These are phyloP conservation scores for Drosophila pallidifrons DNA, from an alignment of 1,140 invertebrate species.

Conservation along the genomic window DNA sequence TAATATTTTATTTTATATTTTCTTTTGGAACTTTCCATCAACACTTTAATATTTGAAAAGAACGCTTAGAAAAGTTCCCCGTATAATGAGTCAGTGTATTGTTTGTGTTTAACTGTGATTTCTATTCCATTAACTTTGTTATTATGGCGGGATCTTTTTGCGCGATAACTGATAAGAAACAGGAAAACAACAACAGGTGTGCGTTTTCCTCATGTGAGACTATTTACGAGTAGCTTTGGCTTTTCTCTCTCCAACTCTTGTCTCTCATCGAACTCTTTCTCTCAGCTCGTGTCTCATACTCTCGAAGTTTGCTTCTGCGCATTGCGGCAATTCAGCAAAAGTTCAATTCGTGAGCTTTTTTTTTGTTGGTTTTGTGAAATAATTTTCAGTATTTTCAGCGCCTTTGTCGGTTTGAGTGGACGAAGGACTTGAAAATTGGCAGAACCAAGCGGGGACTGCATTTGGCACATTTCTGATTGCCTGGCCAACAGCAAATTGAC, in stretches of 20 bases:
- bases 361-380: slow-evolving; percentile 43
- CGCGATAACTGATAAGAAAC: slow-evolving; percentile 42
- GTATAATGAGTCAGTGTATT: too few species aligned
- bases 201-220: slow-evolving; percentile 9
- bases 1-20: too few species aligned
- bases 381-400: slow-evolving; percentile 70
- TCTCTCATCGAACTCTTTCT: neutral
- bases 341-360: slow-evolving; percentile 23
- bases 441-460: slow-evolving; percentile 40
- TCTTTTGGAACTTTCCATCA: too few species aligned
- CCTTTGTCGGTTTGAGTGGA: slow-evolving; percentile 72
- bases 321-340: slow-evolving; percentile 67
- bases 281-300: neutral
- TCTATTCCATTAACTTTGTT: slow-evolving; percentile 3
- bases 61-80: too few species aligned
- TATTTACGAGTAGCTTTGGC: neutral
- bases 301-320: slow-evolving; percentile 60
- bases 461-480: slow-evolving; percentile 72
- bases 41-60: too few species aligned
- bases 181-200: slow-evolving; percentile 70
- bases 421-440: slow-evolving; percentile 52
- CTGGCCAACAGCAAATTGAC: slow-evolving; percentile 48
- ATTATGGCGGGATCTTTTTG: slow-evolving; percentile 46
- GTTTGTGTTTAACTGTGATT: neutral
- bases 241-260: slow-evolving; percentile 3